A percentile compares a stretch with the other conserved stretches of the same genome.
Conservation (phyloP, 2,797 vertebrate species). For the Strix occidentalis region DNA sequence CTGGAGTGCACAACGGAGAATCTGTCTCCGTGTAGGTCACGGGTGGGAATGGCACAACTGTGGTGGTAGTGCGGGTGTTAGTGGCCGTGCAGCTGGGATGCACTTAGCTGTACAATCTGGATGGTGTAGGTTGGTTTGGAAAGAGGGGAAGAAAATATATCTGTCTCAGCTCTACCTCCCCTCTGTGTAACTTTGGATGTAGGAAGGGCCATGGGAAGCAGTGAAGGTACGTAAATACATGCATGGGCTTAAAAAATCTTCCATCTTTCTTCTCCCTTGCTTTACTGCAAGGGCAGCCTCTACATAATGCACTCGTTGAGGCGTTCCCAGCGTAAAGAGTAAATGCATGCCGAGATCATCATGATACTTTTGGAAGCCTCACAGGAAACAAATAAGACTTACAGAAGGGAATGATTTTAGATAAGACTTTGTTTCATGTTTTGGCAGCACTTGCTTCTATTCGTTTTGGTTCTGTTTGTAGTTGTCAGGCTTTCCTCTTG, state of each 20-base stretch:
- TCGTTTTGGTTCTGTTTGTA: not conserved
- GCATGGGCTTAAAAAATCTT: not conserved
- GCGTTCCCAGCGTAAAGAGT: not conserved
- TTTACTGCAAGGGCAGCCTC: not conserved
- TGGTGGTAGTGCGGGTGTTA: not conserved
- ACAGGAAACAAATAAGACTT: not conserved
- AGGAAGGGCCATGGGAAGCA: not conserved
- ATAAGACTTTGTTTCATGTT: not conserved
- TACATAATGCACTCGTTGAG: not conserved
- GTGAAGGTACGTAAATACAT: not conserved
- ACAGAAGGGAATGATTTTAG: not conserved
- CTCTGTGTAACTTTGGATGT: not conserved
- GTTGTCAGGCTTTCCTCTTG: not conserved
- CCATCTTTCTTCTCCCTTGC: not conserved
- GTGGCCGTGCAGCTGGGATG: not conserved
- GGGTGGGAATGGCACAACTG: not conserved
- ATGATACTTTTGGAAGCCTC: not conserved
- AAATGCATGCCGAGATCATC: not conserved
- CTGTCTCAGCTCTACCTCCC: too few relatives aligned
- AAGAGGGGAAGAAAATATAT: not conserved
- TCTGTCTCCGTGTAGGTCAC: accelerated
- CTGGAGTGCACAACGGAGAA: not conserved
- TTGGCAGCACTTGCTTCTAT: not conserved
- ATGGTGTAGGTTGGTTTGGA: not conserved
- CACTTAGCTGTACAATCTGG: not conserved